Conservation (phyloP, 2,888 invertebrate species). For the Leptothorax acervorum region DNA sequence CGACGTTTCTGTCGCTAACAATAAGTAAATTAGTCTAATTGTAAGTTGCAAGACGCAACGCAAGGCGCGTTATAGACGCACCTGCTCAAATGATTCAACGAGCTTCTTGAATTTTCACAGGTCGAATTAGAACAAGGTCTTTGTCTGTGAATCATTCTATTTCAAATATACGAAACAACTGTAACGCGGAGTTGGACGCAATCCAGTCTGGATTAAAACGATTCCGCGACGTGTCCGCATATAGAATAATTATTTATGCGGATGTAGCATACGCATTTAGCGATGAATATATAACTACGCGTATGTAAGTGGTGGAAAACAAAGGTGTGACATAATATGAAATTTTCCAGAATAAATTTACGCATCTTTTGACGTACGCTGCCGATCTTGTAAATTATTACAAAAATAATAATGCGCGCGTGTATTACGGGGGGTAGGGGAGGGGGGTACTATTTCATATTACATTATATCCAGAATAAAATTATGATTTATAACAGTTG, state of each 20-base stretch:
- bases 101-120: constrained; percentile 69
- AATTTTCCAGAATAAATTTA: constrained; percentile 15
- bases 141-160: constrained; percentile 74
- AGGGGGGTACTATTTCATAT: neutral
- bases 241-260: constrained; percentile 60
- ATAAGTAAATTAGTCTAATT: neutral
- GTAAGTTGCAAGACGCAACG: neutral
- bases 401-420: neutral
- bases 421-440: neutral
- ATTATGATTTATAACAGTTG: constrained; percentile 18
- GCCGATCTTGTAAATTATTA: neutral
- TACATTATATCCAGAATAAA: neutral
- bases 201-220: constrained; percentile 63
- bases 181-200: constrained; percentile 65
- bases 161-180: constrained; percentile 68
- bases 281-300: constrained; percentile 34
- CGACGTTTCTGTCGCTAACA: constrained; percentile 12
- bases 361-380: neutral
- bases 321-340: neutral
- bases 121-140: constrained; percentile 75
- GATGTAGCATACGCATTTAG: constrained; percentile 33
- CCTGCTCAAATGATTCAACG: constrained; percentile 48
- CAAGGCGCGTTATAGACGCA: neutral
- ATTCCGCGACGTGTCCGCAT: constrained; percentile 42
- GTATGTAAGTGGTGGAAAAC: neutral